Evolutionary conservation across 2,113 vertebrate genomes (phyloP).

Genomic region (Cathartes aura): DNA sequence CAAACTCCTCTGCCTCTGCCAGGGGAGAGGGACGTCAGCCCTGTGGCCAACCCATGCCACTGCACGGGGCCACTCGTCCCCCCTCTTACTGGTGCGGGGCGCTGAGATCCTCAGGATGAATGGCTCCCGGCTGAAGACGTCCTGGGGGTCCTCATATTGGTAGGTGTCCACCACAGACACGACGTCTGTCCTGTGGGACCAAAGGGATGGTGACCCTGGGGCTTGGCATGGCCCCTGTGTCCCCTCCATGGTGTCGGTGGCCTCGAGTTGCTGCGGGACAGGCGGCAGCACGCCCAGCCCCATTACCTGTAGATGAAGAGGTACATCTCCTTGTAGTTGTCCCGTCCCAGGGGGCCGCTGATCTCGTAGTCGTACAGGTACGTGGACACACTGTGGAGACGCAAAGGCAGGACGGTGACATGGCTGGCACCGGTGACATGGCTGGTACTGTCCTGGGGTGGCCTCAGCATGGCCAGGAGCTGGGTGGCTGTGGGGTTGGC

Average conservation of each 20-base stretch:
- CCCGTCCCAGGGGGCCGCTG: slow-evolving; percentile 86
- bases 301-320: slow-evolving; percentile 90
- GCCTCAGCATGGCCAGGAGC: not conserved
- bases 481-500: rapidly evolving
- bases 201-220: not conserved
- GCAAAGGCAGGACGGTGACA: not conserved
- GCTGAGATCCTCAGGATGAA: slow-evolving; percentile 49
- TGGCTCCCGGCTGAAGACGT: slow-evolving; percentile 34
- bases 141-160: slow-evolving; percentile 48
- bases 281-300: slow-evolving; percentile 76
- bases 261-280: slow-evolving; percentile 36
- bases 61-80: rapidly evolving
- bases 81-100: not conserved
- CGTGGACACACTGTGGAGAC: slow-evolving; percentile 60
- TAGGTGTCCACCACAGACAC: slow-evolving; percentile 43
- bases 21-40: not conserved
- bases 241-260: slow-evolving; percentile 7
- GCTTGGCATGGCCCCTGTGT: rapidly evolving
- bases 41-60: rapidly evolving
- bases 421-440: not conserved
- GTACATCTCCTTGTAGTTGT: slow-evolving; percentile 90
- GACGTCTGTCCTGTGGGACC: not conserved
- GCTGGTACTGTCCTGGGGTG: not conserved
- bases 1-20: slow-evolving; percentile 68
- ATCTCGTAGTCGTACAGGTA: slow-evolving; percentile 75